A percentile compares a stretch with the other conserved stretches of the same genome.
Evolutionary conservation across 2,113 vertebrate genomes (phyloP).

Genomic region (Triplophysa rosa): DNA sequence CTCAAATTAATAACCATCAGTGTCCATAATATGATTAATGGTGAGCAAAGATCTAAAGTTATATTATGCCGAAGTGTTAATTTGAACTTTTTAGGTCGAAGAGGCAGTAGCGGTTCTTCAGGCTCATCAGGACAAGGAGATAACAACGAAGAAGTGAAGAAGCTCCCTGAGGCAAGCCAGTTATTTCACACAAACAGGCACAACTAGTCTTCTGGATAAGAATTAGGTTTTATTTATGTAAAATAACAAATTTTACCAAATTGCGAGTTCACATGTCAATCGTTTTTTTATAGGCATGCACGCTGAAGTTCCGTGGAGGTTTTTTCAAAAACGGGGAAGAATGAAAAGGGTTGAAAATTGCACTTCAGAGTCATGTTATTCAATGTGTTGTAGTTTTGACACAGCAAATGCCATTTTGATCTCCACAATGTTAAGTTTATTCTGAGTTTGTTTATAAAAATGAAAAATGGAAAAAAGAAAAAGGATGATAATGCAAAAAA

Average conservation of each 20-base stretch:
- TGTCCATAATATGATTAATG: background rate
- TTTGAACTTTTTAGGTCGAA: conserved; percentile 75
- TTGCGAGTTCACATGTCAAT: background rate
- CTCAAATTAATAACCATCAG: no score
- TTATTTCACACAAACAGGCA: background rate
- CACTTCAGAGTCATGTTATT: conserved; percentile 12
- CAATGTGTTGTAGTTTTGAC: conserved; percentile 24
- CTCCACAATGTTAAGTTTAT: conserved; percentile 43
- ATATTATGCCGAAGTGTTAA: background rate
- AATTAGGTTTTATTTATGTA: no score
- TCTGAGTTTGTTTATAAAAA: conserved; percentile 36
- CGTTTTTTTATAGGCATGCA: conserved; percentile 46
- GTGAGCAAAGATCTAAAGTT: background rate
- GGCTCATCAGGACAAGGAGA: conserved; percentile 80
- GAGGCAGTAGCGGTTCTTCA: conserved; percentile 91
- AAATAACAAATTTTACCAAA: background rate
- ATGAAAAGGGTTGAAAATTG: background rate
- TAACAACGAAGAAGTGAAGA: conserved; percentile 64
- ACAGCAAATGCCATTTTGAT: conserved; percentile 20
- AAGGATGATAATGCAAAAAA: no score
- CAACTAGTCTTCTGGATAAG: background rate
- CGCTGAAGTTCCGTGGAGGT: conserved; percentile 34
- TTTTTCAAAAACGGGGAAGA: conserved; percentile 39
- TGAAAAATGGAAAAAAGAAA: no score
- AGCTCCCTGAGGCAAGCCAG: conserved; percentile 59